A percentile compares a stretch with the other conserved stretches of the same genome.
Evolutionary conservation across 2,888 invertebrate genomes (phyloP).

Genomic region (Drosophila setosimentum): DNA sequence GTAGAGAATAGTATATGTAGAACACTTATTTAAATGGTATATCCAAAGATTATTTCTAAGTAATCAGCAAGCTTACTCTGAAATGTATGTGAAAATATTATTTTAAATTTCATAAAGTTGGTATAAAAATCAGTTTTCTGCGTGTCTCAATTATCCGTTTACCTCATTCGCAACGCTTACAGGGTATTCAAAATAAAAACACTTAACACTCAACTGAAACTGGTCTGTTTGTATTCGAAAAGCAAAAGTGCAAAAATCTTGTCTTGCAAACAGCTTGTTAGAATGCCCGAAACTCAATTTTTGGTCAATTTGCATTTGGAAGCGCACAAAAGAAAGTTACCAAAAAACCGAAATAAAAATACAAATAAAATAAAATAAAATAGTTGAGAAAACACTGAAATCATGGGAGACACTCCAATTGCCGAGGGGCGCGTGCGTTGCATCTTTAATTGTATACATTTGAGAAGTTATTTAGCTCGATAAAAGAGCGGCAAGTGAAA

Average conservation of each 20-base stretch:
- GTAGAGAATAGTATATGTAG: background rate
- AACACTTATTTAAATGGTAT: background rate
- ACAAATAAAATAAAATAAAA: slow-evolving; percentile 23
- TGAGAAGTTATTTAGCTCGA: slow-evolving; percentile 57
- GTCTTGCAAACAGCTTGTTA: slow-evolving; percentile 49
- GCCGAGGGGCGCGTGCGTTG: slow-evolving; percentile 71
- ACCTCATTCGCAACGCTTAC: background rate
- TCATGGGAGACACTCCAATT: slow-evolving; percentile 48
- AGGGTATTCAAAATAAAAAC: slow-evolving; percentile 49
- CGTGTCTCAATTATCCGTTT: background rate
- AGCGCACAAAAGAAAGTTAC: slow-evolving; percentile 74
- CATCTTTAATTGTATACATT: slow-evolving; percentile 77
- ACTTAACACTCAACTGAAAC: slow-evolving; percentile 1
- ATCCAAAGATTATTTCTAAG: no score
- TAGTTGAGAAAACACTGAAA: slow-evolving; percentile 41
- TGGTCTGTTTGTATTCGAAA: slow-evolving; percentile 35
- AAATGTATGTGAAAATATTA: background rate
- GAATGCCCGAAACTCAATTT: slow-evolving; percentile 60
- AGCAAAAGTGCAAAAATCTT: slow-evolving; percentile 68
- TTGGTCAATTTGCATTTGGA: slow-evolving; percentile 72
- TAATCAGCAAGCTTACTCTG: background rate
- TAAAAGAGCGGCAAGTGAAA: slow-evolving; percentile 21
- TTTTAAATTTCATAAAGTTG: no score
- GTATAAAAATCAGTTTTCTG: background rate
- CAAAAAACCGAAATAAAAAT: slow-evolving; percentile 31